A percentile compares a stretch with the other conserved stretches of the same genome.
Evolutionary conservation across 2,113 vertebrate genomes (phyloP).

Genomic region (Cyphomyrus plagiostoma): DNA sequence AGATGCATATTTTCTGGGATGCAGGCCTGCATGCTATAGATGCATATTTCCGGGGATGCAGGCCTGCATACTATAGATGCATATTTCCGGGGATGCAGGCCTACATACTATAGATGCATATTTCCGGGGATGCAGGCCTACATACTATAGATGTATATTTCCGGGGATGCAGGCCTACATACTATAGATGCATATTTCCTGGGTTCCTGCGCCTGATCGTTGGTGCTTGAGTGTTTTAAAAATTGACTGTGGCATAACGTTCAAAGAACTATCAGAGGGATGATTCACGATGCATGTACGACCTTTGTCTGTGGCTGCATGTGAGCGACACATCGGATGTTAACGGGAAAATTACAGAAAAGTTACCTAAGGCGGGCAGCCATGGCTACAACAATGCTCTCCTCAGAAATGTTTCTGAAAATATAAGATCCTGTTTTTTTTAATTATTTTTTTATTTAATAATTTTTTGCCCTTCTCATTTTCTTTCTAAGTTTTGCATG

Average conservation of each 20-base stretch:
- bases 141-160: no score
- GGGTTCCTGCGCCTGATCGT: not conserved
- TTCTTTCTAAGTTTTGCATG: not conserved
- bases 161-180: no score
- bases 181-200: not conserved
- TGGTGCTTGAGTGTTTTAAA: not conserved
- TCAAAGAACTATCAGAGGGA: not conserved
- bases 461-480: not conserved
- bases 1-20: not conserved
- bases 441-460: not conserved
- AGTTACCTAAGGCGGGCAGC: not conserved
- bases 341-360: not conserved
- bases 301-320: not conserved
- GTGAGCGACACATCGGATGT: not conserved
- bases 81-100: not conserved
- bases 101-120: no score
- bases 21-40: not conserved
- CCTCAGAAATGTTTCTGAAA: not conserved
- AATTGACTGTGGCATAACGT: not conserved
- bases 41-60: no score
- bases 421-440: not conserved
- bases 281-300: not conserved
- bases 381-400: not conserved
- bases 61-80: no score
- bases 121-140: not conserved